A percentile compares a stretch with the other conserved stretches of the same genome.
Evolutionary conservation across 2,797 vertebrate genomes (phyloP).

Genomic region (Echiichthys vipera): DNA sequence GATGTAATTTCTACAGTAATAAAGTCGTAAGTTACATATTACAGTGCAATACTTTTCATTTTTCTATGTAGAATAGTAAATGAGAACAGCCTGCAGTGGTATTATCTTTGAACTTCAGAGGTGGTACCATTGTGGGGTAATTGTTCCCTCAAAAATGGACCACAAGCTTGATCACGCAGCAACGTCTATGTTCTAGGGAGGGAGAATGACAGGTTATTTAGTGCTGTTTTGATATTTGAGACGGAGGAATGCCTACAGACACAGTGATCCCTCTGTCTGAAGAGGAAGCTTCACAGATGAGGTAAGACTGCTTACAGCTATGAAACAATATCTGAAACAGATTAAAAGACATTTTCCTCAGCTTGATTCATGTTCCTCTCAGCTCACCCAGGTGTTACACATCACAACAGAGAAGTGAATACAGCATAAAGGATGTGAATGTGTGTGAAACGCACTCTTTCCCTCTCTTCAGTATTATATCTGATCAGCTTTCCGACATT

Average conservation of each 20-base stretch:
- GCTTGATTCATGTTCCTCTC: constrained; percentile 78
- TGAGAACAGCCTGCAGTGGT: neutral
- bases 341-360: constrained; percentile 86
- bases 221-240: constrained; percentile 88
- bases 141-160: constrained; percentile 52
- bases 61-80: too few relatives aligned
- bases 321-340: constrained; percentile 87
- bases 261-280: constrained; percentile 78
- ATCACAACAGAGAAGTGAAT: constrained; percentile 56
- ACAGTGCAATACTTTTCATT: too few relatives aligned
- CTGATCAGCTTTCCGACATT: constrained; percentile 32
- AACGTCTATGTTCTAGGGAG: constrained; percentile 46
- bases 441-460: constrained; percentile 43
- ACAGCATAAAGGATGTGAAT: constrained; percentile 48
- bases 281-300: constrained; percentile 82
- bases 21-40: too few relatives aligned
- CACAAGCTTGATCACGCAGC: constrained; percentile 60
- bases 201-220: constrained; percentile 83
- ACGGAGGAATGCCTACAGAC: constrained; percentile 82
- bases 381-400: constrained; percentile 83
- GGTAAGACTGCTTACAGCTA: constrained; percentile 87
- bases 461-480: too few relatives aligned
- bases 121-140: constrained; percentile 31
- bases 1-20: too few relatives aligned
- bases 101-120: constrained; percentile 19